A percentile compares a stretch with the other conserved stretches of the same genome.
Conservation (phyloP, 2,113 vertebrate genomes). For the Pionites leucogaster region DNA sequence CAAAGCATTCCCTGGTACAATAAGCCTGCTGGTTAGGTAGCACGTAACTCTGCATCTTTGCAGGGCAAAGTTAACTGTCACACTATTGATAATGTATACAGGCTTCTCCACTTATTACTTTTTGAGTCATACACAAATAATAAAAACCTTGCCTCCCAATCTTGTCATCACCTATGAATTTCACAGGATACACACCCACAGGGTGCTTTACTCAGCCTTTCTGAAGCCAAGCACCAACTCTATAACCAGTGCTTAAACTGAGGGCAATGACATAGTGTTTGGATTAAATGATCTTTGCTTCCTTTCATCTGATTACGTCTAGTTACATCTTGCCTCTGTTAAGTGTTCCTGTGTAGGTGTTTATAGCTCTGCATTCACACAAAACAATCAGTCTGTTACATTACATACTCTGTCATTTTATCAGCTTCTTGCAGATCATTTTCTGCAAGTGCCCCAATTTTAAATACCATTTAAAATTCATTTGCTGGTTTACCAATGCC, state of each 20-base stretch:
- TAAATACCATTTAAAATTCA: background rate
- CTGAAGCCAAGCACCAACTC: background rate
- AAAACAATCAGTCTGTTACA: conserved; percentile 10
- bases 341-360: background rate
- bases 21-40: background rate
- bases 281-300: conserved; percentile 18
- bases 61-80: background rate
- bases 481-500: background rate
- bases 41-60: background rate
- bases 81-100: background rate
- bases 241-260: background rate
- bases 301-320: conserved; percentile 35
- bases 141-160: background rate
- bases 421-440: background rate
- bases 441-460: background rate
- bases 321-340: background rate
- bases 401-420: background rate
- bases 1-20: background rate
- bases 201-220: background rate
- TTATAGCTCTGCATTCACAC: background rate
- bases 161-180: background rate
- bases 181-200: background rate
- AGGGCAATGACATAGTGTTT: background rate
- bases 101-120: background rate
- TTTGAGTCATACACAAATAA: background rate